Conservation (phyloP, 2,797 vertebrate genomes). For the Remorina albescens region DNA sequence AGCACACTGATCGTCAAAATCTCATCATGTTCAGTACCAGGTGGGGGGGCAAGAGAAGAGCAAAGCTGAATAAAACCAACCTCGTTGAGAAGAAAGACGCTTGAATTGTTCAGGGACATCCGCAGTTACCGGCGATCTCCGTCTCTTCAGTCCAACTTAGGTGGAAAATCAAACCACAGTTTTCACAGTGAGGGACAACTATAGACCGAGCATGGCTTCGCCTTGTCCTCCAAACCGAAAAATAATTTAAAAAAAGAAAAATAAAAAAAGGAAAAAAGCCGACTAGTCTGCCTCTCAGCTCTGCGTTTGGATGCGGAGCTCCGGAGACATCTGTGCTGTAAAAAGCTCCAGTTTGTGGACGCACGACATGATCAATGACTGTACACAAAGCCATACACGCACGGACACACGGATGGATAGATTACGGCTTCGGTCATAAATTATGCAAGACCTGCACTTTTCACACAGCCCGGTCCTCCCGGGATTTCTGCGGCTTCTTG, state of each 20-base stretch:
- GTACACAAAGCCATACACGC: conserved; percentile 71
- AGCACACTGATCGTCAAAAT: background rate
- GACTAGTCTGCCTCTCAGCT: conserved; percentile 17
- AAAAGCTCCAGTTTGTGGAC: conserved; percentile 53
- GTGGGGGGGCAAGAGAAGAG: conserved; percentile 6
- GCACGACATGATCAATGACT: conserved; percentile 68
- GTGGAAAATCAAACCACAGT: conserved; percentile 32
- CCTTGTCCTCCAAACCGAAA: too few species aligned
- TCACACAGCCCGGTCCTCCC: conserved; percentile 55
- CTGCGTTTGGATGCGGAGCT: conserved; percentile 35
- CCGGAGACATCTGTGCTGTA: conserved; percentile 36
- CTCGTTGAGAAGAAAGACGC: conserved; percentile 86
- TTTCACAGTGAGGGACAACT: conserved; percentile 13
- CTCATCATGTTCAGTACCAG: conserved; percentile 1
- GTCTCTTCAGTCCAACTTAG: conserved; percentile 60
- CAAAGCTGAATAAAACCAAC: conserved; percentile 67
- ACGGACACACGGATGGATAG: conserved; percentile 68
- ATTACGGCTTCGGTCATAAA: conserved; percentile 75
- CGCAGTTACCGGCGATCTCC: conserved; percentile 61
- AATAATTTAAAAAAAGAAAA: too few species aligned
- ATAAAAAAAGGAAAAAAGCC: too few species aligned
- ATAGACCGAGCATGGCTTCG: conserved; percentile 27
- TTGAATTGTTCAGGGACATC: conserved; percentile 86
- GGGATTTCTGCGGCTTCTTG: conserved; percentile 43
- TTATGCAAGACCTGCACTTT: conserved; percentile 79